A percentile compares a stretch with the other conserved stretches of the same genome.
phyloP scores from a whole-genome alignment of 2,888 invertebrate genomes.

The Pristionchus maxplancki region DNA sequence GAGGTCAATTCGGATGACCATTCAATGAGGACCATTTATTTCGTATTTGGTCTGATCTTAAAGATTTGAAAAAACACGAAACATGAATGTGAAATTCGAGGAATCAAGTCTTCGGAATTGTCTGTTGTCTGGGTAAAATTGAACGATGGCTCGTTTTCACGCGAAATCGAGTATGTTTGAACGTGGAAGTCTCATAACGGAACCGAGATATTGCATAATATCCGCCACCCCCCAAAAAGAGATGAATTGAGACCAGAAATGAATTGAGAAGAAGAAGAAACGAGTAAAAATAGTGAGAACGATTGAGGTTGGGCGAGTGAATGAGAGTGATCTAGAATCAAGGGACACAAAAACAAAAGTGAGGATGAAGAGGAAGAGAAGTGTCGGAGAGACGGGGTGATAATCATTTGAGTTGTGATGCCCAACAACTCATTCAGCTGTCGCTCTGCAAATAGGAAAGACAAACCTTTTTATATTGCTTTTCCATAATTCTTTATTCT shows the following conservation, averaged over 20 bases:
- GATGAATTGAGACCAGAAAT: neutral
- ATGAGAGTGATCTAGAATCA: neutral
- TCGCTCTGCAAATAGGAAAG: too few species aligned
- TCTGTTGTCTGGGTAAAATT: neutral
- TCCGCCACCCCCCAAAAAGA: neutral
- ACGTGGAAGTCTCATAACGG: constrained; percentile 6
- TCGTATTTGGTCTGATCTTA: too few species aligned
- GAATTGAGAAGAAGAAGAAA: neutral
- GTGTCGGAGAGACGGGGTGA: neutral
- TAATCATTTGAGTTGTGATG: neutral
- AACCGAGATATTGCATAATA: neutral
- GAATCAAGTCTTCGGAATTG: neutral
- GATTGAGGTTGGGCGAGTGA: neutral
- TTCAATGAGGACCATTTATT: too few species aligned
- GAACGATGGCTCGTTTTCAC: neutral
- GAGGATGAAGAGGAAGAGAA: neutral
- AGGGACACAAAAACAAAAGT: constrained; percentile 22
- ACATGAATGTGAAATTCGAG: too few species aligned
- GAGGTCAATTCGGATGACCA: neutral
- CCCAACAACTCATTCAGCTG: neutral
- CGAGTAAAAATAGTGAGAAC: constrained; percentile 18
- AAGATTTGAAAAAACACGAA: too few species aligned
- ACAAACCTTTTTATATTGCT: too few species aligned
- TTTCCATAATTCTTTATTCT: too few species aligned
- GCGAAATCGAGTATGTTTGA: neutral